Conservation (phyloP, 2,888 invertebrate species). For the Microplitis deprimator region DNA sequence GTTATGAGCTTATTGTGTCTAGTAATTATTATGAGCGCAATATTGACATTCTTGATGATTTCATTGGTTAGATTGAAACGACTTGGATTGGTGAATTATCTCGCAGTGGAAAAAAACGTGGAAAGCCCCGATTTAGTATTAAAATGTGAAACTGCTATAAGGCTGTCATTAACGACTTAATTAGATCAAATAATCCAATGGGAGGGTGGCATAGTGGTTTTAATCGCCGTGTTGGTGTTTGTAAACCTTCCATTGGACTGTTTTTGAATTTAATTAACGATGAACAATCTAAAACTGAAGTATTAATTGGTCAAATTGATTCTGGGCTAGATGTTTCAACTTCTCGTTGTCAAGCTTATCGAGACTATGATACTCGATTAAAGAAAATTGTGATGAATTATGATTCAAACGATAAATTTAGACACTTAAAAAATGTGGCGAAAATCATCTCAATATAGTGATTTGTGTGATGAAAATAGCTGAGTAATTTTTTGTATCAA, state of each 20-base stretch:
- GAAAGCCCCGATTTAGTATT: not conserved
- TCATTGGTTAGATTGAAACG: not conserved
- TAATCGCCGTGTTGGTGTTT: not conserved
- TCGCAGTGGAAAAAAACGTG: not conserved
- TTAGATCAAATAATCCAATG: not conserved
- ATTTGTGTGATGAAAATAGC: no score
- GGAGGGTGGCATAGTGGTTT: not conserved
- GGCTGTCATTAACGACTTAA: not conserved
- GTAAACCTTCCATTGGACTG: not conserved
- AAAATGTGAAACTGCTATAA: not conserved
- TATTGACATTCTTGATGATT: not conserved
- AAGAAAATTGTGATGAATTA: not conserved
- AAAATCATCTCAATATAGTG: not conserved
- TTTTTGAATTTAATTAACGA: not conserved
- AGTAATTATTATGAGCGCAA: not conserved
- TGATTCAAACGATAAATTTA: not conserved
- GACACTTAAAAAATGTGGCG: not conserved
- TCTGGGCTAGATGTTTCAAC: not conserved
- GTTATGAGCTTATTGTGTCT: not conserved
- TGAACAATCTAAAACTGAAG: not conserved
- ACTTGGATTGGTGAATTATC: not conserved
- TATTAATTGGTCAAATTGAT: not conserved
- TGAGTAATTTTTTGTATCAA: no score
- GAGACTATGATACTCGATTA: not conserved
- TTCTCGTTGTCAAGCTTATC: not conserved